Evolutionary conservation across 1,140 invertebrate species (phyloP).

Genomic region (Phenacoccus solenopsis): DNA sequence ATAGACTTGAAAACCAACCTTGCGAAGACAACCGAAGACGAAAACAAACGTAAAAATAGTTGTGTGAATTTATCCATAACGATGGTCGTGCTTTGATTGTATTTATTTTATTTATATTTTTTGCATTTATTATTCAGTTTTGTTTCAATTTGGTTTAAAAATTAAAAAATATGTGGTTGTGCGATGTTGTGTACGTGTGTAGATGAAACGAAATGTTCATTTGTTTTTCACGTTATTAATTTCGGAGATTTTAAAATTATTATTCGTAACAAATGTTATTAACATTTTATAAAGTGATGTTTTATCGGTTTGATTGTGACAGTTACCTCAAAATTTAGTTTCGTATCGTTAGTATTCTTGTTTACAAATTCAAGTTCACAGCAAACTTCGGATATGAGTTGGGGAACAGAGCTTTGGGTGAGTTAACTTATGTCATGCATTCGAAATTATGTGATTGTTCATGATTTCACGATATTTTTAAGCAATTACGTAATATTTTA

Average conservation of each 20-base stretch:
- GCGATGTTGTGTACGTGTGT: not conserved
- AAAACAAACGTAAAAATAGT: no score
- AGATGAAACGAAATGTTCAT: not conserved
- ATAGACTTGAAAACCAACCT: no score
- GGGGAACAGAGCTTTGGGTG: conserved; percentile 8
- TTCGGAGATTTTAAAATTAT: not conserved
- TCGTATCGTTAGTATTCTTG: not conserved
- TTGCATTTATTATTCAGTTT: not conserved
- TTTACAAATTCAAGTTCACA: not conserved
- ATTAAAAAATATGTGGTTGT: conserved; percentile 6
- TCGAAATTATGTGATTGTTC: not conserved
- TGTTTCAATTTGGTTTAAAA: not conserved
- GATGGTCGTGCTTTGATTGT: not conserved
- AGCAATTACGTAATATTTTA: no score
- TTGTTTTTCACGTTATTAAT: not conserved
- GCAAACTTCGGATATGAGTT: not conserved
- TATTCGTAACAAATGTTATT: not conserved
- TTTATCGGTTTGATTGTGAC: not conserved
- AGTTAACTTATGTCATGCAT: not conserved
- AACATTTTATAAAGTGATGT: not conserved
- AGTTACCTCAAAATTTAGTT: conserved; percentile 3
- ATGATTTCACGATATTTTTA: no score
- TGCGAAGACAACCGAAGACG: no score
- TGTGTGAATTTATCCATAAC: no score
- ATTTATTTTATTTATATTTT: not conserved